Conservation (phyloP, 2,888 invertebrate genomes). For the Cheilosia scutellata region DNA sequence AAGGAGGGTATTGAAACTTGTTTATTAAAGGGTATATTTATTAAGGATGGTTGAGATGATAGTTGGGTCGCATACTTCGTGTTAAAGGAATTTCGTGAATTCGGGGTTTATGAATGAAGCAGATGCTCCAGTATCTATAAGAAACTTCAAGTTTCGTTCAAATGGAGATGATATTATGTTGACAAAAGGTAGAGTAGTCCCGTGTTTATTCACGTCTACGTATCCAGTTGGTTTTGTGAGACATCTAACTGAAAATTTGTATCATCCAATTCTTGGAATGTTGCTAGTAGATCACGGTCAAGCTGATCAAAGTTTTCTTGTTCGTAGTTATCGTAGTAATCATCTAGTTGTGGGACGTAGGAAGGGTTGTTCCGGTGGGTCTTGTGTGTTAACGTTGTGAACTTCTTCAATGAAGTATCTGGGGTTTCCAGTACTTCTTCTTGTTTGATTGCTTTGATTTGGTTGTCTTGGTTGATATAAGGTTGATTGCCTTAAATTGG, state of each 20-base stretch:
- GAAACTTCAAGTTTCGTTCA: too few species aligned
- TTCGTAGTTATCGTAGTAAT: too few species aligned
- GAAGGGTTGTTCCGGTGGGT: too few species aligned
- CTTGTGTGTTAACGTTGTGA: too few species aligned
- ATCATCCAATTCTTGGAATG: constrained; percentile 34
- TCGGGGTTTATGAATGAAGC: constrained; percentile 58
- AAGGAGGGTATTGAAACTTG: constrained; percentile 15
- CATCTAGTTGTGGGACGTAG: too few species aligned
- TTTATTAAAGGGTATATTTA: constrained; percentile 23
- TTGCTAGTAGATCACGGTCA: not conserved
- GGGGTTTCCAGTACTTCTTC: too few species aligned
- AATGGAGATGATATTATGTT: too few species aligned
- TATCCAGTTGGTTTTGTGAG: constrained; percentile 54
- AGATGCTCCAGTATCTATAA: constrained; percentile 36
- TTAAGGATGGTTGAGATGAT: constrained; percentile 36
- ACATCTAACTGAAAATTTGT: constrained; percentile 62
- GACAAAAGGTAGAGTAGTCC: constrained; percentile 33
- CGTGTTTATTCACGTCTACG: constrained; percentile 58
- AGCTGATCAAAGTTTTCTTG: not conserved
- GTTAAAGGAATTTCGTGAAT: constrained; percentile 5
- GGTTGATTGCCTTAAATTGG: too few species aligned
- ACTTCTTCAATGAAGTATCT: not conserved
- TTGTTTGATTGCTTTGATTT: too few species aligned
- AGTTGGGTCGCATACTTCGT: constrained; percentile 37
- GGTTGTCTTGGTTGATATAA: too few species aligned